Percentiles rank a stretch among this genome's conserved stretches.
These are phyloP conservation scores for Taenioides sp. DNA, from an alignment of 2,797 vertebrate genomes.

Conservation along the genomic window DNA sequence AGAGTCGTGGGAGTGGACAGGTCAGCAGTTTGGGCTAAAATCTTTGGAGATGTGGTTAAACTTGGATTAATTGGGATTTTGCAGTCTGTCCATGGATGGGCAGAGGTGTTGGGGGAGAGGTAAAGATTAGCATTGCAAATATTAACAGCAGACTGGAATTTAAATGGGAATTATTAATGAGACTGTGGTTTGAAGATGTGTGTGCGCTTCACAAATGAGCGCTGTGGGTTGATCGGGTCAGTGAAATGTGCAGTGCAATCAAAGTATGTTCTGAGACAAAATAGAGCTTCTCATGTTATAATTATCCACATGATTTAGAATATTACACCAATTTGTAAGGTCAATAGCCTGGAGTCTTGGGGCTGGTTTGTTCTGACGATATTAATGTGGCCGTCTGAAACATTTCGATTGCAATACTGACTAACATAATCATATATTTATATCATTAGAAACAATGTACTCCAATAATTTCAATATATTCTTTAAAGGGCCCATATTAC, in stretches of 20 bases:
- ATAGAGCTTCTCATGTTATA: neutral
- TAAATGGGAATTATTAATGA: constrained; percentile 70
- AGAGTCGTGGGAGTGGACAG: constrained; percentile 34
- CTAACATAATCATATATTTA: neutral
- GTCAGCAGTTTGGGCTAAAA: constrained; percentile 57
- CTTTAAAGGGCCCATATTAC: neutral
- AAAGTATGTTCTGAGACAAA: neutral
- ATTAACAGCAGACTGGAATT: constrained; percentile 24
- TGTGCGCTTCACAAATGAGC: constrained; percentile 23
- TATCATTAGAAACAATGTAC: neutral
- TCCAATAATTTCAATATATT: neutral
- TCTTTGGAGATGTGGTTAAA: constrained; percentile 33
- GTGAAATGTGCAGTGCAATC: neutral
- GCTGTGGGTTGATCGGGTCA: constrained; percentile 2
- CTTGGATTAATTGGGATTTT: constrained; percentile 14
- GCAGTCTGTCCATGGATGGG: constrained; percentile 34
- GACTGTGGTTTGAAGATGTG: constrained; percentile 49
- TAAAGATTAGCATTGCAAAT: constrained; percentile 68
- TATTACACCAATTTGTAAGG: neutral
- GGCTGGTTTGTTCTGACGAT: neutral
- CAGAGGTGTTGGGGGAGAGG: constrained; percentile 24
- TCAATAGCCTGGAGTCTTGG: neutral
- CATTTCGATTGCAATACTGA: neutral
- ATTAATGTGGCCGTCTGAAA: neutral
- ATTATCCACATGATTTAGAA: neutral